These are phyloP conservation scores for Petrocephalus sullivani DNA, from an alignment of 2,797 vertebrate species.

Conservation along the genomic window DNA sequence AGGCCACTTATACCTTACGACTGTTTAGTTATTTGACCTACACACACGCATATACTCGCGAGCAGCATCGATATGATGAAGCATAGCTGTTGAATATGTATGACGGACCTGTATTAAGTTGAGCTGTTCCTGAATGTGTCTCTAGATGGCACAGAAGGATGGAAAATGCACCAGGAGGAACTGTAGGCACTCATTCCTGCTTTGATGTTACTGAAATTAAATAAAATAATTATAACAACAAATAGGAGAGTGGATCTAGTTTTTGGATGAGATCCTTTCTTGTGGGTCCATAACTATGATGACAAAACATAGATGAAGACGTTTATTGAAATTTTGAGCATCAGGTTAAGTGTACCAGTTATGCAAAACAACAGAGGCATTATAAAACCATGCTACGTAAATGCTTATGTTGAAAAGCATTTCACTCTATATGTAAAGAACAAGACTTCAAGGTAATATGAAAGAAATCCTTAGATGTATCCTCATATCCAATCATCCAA, in stretches of 20 bases:
- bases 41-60: background rate
- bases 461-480: background rate
- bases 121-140: conserved; percentile 40
- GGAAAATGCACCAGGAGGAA: conserved; percentile 30
- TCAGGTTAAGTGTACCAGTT: background rate
- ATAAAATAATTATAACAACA: background rate
- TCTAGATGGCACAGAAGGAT: conserved; percentile 61
- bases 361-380: background rate
- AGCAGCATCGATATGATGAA: conserved; percentile 31
- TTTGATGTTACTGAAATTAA: background rate
- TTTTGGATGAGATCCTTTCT: background rate
- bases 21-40: conserved; percentile 5
- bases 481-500: background rate
- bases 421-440: background rate
- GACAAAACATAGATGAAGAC: background rate
- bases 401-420: background rate
- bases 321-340: background rate
- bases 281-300: background rate
- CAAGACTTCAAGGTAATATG: background rate
- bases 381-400: background rate
- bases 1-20: background rate
- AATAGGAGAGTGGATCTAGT: background rate
- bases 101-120: background rate
- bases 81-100: conserved; percentile 30
- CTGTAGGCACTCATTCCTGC: background rate